Base-by-base conservation (phyloP, 2,797 vertebrate species). In the Phataginus tetradactyla region DNA sequence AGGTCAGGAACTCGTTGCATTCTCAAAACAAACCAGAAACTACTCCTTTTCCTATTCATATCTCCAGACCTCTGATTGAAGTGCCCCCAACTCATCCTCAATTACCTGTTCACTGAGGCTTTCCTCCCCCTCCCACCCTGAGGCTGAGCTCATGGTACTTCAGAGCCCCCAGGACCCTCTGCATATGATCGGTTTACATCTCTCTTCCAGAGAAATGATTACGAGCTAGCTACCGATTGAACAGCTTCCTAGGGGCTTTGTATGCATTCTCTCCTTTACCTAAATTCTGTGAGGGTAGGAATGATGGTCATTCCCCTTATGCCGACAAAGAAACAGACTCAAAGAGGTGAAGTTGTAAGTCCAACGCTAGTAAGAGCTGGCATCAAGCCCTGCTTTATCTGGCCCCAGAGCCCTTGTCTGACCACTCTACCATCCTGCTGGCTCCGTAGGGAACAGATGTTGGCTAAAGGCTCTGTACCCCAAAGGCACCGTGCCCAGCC, bases 251-350 rank as follows among this genome's bases (percentile, higher is more conserved):
- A n/a, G 66, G 39, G 61, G 9, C 15, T 49, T 61, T 37, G 64
- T 21, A 11, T 2, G 9, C 72, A 3, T n/a, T 17, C 3, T 29
- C 32, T 79, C 61, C 25, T 11, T 64, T 8, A 17, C 18, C 59
- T 49, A 18, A 81, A 53, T 34, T 37, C 61, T 13, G 0, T 25
- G 34, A 49, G 57, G 3, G 9, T 17, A 5, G 29, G 39, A 25
- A 45, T 1, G 15, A n/a, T n/a, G 10, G 61, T 6, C 27, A 21
- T 42, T 27, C 27, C 53, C 72, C 42, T 37, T 13, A n/a, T 1
- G 8, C 85, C 49, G 74, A 86, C 3, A 20, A 51, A 80, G 20
- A 94, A 95, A 77, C 4, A n/a, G 68, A 25, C 55, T 57, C 21
- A 5, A 13, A 59, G 75, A 86, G 42, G 51, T 61, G 32, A 72